Evolutionary conservation across 2,888 invertebrate species (phyloP).

Genomic region (Catonia carolina): DNA sequence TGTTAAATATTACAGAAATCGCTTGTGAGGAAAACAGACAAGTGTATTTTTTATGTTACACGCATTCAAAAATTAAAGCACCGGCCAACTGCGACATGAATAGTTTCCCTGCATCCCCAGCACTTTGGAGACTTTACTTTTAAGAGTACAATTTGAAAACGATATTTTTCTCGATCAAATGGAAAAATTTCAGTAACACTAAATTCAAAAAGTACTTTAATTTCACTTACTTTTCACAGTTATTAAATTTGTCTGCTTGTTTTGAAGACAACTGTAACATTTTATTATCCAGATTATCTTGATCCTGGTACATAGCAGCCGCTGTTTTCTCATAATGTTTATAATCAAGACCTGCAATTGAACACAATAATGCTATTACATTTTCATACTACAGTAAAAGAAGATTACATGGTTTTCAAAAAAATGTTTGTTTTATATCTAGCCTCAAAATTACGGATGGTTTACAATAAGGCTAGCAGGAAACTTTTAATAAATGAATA

Average conservation of each 20-base stretch:
- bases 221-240: slow-evolving; percentile 45
- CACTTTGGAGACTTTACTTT: too few species aligned
- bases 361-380: slow-evolving; percentile 2
- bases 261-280: slow-evolving; percentile 36
- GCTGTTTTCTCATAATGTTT: slow-evolving; percentile 21
- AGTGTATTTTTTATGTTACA: too few species aligned
- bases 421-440: not conserved
- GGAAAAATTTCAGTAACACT: too few species aligned
- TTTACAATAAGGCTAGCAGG: not conserved
- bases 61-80: too few species aligned
- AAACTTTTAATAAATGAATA: not conserved
- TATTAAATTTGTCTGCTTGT: slow-evolving; percentile 49
- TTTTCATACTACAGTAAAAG: slow-evolving; percentile 19
- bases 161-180: too few species aligned
- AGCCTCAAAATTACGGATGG: too few species aligned
- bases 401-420: not conserved
- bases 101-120: too few species aligned
- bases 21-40: too few species aligned
- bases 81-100: too few species aligned
- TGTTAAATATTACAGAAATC: too few species aligned
- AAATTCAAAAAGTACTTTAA: slow-evolving; percentile 6
- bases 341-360: slow-evolving; percentile 43
- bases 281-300: slow-evolving; percentile 34
- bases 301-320: slow-evolving; percentile 30
- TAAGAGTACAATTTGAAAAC: too few species aligned